A percentile compares a stretch with the other conserved stretches of the same genome.
phyloP scores from a whole-genome alignment of 2,113 vertebrate genomes.

The Bolborhynchus lineola region DNA sequence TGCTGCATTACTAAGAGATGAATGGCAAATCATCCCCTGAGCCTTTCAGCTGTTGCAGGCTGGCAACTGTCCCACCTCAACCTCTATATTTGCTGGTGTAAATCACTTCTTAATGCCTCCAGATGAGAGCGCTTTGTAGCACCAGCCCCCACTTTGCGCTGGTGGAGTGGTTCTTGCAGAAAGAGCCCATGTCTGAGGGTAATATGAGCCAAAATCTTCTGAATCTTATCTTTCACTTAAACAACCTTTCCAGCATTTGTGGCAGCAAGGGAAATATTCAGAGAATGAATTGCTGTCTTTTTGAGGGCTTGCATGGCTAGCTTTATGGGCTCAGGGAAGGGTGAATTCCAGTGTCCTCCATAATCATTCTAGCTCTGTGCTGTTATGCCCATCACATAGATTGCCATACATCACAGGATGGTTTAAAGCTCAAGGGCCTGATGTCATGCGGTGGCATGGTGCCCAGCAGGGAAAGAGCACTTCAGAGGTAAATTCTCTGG shows the following conservation, averaged over 20 bases:
- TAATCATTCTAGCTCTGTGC: not conserved
- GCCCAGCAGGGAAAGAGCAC: not conserved
- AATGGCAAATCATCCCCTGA: not conserved
- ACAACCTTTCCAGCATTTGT: not conserved
- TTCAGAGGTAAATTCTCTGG: not conserved
- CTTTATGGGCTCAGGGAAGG: not conserved
- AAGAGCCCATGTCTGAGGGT: not conserved
- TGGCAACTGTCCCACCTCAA: not conserved
- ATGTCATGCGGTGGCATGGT: rapidly evolving
- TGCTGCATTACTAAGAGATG: not conserved
- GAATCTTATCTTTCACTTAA: not conserved
- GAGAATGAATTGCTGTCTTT: not conserved
- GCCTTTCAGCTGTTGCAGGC: not conserved
- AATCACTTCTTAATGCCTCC: not conserved
- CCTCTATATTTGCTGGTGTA: not conserved
- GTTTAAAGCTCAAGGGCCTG: not conserved
- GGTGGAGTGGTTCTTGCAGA: not conserved
- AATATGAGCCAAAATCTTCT: not conserved
- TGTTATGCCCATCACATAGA: not conserved
- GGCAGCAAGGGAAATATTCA: not conserved
- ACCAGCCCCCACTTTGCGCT: not conserved
- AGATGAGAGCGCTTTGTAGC: not conserved
- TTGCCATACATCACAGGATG: not conserved
- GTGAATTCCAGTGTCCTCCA: not conserved
- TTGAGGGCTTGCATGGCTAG: not conserved